Conservation (phyloP, 1,140 invertebrate genomes). For the Polypedilum vanderplanki region DNA sequence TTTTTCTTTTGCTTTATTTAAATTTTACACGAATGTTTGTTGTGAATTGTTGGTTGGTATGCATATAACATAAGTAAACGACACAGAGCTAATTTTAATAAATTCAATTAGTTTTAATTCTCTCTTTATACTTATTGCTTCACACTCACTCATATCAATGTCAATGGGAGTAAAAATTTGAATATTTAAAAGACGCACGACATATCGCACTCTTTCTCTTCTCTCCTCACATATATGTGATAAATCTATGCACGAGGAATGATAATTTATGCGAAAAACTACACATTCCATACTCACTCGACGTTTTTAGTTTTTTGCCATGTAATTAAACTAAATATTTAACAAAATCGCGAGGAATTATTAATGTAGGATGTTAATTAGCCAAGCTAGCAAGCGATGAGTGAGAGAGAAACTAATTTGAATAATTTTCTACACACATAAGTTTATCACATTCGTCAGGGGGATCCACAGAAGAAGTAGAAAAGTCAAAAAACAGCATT, state of each 20-base stretch:
- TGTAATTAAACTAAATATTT: constrained; percentile 20
- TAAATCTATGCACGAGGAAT: background rate
- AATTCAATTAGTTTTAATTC: constrained; percentile 15
- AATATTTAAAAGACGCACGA: background rate
- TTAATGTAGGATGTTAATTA: constrained; percentile 13
- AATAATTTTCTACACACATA: too few species aligned
- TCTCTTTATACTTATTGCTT: constrained; percentile 8
- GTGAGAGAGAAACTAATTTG: too few species aligned
- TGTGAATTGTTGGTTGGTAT: too few species aligned
- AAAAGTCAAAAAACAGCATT: background rate
- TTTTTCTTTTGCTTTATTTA: too few species aligned
- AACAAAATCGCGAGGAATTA: background rate
- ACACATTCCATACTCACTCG: background rate
- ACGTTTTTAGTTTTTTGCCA: constrained; percentile 6
- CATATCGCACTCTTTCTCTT: background rate
- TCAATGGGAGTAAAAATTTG: background rate
- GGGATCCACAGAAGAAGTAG: background rate
- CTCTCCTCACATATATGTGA: too few species aligned
- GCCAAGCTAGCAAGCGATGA: background rate
- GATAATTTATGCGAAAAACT: background rate
- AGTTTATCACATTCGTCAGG: too few species aligned
- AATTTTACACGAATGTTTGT: too few species aligned
- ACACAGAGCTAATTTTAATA: constrained; percentile 3
- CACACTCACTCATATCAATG: background rate
- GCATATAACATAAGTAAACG: too few species aligned